These are phyloP conservation scores for Pygmarrhopalites habei DNA, from an alignment of 1,140 invertebrate genomes.

Conservation along the genomic window DNA sequence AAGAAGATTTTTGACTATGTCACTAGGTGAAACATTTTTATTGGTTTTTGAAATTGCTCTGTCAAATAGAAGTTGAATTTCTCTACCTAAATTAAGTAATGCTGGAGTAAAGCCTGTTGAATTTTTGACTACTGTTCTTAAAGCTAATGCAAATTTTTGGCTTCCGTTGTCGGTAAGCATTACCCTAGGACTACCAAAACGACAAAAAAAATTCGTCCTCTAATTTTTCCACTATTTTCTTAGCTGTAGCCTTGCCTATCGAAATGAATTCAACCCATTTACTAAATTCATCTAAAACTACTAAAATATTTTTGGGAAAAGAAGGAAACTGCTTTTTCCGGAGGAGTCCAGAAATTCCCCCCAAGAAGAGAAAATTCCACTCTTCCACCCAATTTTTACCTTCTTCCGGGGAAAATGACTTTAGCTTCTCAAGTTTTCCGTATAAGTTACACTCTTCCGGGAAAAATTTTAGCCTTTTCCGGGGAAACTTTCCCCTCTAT, in stretches of 20 bases:
- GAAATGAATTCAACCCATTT: slow-evolving; percentile 40
- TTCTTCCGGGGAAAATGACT: too few relatives aligned
- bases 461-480: too few relatives aligned
- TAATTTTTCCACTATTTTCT: slow-evolving; percentile 38
- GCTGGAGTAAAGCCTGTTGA: slow-evolving; percentile 43
- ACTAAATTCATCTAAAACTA: slow-evolving; percentile 39
- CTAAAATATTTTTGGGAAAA: slow-evolving; percentile 19
- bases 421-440: too few relatives aligned
- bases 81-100: slow-evolving; percentile 44
- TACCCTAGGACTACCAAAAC: slow-evolving; percentile 40
- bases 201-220: slow-evolving; percentile 38
- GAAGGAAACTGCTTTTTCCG: not conserved
- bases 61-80: slow-evolving; percentile 37
- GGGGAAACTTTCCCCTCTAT: too few relatives aligned
- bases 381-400: not conserved
- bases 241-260: slow-evolving; percentile 39
- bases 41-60: too few relatives aligned
- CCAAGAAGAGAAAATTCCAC: not conserved
- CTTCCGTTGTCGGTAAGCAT: slow-evolving; percentile 41
- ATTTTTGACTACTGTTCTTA: slow-evolving; percentile 43
- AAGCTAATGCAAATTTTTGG: slow-evolving; percentile 42
- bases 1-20: not conserved
- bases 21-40: not conserved
- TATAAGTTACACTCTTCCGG: too few relatives aligned
- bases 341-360: not conserved